Conservation (phyloP, 2,888 invertebrate species). For the Drosophila algonquin region DNA sequence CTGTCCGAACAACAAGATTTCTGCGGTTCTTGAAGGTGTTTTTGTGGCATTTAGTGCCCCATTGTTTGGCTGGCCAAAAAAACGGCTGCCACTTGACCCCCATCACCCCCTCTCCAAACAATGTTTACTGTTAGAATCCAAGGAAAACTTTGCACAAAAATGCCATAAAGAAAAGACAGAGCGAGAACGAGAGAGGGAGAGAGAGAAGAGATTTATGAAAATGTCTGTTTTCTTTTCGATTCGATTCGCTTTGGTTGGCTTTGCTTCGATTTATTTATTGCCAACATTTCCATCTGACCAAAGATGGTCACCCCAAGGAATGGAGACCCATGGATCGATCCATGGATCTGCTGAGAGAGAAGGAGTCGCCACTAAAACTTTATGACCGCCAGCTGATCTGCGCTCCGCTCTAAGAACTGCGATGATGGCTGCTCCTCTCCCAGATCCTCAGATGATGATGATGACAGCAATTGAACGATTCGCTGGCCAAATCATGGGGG, state of each 20-base stretch:
- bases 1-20: constrained; percentile 34
- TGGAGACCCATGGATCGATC: background rate
- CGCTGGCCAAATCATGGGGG: constrained; percentile 41
- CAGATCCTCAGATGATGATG: background rate
- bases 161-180: constrained; percentile 57
- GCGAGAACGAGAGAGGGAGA: background rate
- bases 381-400: constrained; percentile 67
- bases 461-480: constrained; percentile 7
- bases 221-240: constrained; percentile 66
- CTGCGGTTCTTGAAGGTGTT: constrained; percentile 49
- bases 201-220: constrained; percentile 63
- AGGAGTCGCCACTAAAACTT: constrained; percentile 62
- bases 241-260: constrained; percentile 38
- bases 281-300: constrained; percentile 45
- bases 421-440: background rate
- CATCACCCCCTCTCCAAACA: background rate
- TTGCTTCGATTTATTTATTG: constrained; percentile 69
- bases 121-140: constrained; percentile 41
- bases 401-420: constrained; percentile 9
- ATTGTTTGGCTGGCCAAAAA: constrained; percentile 49
- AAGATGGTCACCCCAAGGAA: constrained; percentile 36
- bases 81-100: constrained; percentile 61
- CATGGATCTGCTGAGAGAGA: background rate
- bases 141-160: constrained; percentile 73
- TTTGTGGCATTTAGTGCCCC: constrained; percentile 58